These are phyloP conservation scores for Caligus rogercresseyi DNA, from an alignment of 1,140 invertebrate genomes.

Conservation along the genomic window DNA sequence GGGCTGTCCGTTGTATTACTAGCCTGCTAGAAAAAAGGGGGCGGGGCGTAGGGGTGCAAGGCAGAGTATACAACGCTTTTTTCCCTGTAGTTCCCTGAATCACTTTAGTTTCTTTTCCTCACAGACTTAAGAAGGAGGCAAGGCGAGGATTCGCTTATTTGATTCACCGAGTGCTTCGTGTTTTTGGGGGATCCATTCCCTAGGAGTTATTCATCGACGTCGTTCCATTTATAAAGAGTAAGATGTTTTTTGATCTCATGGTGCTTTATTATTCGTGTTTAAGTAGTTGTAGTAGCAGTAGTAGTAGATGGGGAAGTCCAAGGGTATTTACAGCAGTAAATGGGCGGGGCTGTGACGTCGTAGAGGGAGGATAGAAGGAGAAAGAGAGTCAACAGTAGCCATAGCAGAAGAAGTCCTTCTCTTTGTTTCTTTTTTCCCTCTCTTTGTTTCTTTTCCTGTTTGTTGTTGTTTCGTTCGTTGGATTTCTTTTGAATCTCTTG, in stretches of 20 bases:
- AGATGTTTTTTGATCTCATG: not conserved
- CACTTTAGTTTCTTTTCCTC: too few relatives aligned
- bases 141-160: too few relatives aligned
- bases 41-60: not conserved
- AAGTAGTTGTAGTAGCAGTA: too few relatives aligned
- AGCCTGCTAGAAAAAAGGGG: not conserved
- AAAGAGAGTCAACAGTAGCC: too few relatives aligned
- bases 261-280: not conserved
- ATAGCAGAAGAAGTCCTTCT: not conserved
- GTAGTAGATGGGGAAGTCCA: too few relatives aligned
- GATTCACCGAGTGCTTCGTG: too few relatives aligned
- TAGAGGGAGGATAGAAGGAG: too few relatives aligned
- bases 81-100: too few relatives aligned
- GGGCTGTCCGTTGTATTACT: not conserved
- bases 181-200: too few relatives aligned
- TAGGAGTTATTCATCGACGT: not conserved
- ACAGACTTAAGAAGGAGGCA: too few relatives aligned
- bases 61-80: too few relatives aligned
- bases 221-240: not conserved
- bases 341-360: not conserved
- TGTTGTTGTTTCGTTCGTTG: not conserved
- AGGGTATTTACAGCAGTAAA: too few relatives aligned
- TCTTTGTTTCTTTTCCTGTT: not conserved
- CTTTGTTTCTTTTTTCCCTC: not conserved
- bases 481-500: not conserved